Percentiles rank a stretch among this genome's conserved stretches.
Evolutionary conservation across 2,113 vertebrate genomes (phyloP).

Genomic region (Alexandromys fortis): DNA sequence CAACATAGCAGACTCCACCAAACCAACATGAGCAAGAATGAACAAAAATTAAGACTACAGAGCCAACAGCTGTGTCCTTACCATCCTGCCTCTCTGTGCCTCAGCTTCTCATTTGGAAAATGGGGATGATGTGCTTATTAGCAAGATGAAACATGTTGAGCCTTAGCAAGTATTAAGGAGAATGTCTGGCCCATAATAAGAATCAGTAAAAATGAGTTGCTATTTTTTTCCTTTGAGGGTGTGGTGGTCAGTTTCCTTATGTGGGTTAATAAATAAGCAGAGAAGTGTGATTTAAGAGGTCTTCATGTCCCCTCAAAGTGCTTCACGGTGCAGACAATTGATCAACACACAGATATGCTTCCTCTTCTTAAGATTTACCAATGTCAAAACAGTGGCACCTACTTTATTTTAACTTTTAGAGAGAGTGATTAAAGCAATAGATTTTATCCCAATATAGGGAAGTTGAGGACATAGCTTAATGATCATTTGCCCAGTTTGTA

Average conservation of each 20-base stretch:
- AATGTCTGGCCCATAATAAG: not conserved
- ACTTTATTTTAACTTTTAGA: not conserved
- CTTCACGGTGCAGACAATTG: not conserved
- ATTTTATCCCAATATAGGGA: not conserved
- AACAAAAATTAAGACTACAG: not conserved
- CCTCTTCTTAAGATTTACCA: not conserved
- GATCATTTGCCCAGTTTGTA: not conserved
- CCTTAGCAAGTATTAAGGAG: not conserved
- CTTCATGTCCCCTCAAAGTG: not conserved
- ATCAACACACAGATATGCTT: not conserved
- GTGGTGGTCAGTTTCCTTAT: not conserved
- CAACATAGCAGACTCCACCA: not conserved
- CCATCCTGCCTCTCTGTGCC: too few relatives aligned
- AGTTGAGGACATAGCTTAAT: not conserved
- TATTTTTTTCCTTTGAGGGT: not conserved
- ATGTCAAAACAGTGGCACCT: not conserved
- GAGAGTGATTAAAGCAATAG: not conserved
- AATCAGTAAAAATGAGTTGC: not conserved
- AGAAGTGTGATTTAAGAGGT: not conserved
- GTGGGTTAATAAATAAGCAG: not conserved
- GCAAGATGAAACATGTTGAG: not conserved
- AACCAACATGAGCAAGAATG: not conserved
- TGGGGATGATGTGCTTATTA: not conserved
- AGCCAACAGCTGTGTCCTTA: not conserved
- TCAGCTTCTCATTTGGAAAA: not conserved